A percentile compares a stretch with the other conserved stretches of the same genome.
Evolutionary conservation across 1,140 invertebrate species (phyloP).

Genomic region (Homarus americanus): DNA sequence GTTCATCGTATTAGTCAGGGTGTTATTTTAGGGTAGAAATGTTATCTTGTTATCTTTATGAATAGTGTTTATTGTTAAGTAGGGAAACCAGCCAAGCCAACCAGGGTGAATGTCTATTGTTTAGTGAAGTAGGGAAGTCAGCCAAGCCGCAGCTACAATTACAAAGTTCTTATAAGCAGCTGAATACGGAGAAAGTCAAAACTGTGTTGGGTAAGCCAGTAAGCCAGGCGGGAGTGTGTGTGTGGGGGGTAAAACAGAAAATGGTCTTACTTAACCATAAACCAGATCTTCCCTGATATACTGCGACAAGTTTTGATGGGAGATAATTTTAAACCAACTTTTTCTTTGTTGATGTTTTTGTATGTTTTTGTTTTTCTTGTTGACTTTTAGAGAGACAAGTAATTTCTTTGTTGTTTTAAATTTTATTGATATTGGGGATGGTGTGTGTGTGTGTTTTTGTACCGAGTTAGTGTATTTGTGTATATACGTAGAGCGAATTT

Average conservation of each 20-base stretch:
- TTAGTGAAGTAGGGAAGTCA: too few species aligned
- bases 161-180: too few species aligned
- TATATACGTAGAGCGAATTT: too few species aligned
- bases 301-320: constrained; percentile 44
- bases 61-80: too few species aligned
- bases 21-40: too few species aligned
- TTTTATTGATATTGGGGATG: neutral
- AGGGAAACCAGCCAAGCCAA: too few species aligned
- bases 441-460: neutral
- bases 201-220: neutral
- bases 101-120: too few species aligned
- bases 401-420: neutral
- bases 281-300: constrained; percentile 50
- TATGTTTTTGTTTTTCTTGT: constrained; percentile 23
- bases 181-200: too few species aligned
- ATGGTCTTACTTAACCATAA: constrained; percentile 39
- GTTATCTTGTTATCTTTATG: too few species aligned
- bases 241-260: neutral
- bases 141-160: too few species aligned
- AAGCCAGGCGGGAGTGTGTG: neutral
- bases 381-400: constrained; percentile 25
- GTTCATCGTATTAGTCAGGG: too few species aligned
- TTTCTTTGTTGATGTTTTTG: too few species aligned
- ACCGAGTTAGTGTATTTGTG: neutral
- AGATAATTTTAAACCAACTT: constrained; percentile 31